Evolutionary conservation across 2,888 invertebrate species (phyloP).

Genomic region (Chrysomela aeneicollis): DNA sequence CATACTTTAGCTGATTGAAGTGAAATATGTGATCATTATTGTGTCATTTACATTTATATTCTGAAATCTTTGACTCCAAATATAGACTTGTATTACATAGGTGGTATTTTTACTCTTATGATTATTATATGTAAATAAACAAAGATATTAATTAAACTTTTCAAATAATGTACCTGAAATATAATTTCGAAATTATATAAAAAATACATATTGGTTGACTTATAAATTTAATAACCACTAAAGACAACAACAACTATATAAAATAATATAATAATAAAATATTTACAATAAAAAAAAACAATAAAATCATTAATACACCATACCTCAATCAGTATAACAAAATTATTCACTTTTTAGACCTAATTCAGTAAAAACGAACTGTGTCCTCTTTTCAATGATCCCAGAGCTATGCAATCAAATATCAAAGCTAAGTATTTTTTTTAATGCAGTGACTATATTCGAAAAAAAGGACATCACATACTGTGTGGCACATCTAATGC

Average conservation of each 20-base stretch:
- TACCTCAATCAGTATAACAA: slow-evolving; percentile 21
- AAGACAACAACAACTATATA: slow-evolving; percentile 38
- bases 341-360: slow-evolving; percentile 1
- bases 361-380: not conserved
- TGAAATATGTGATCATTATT: not conserved
- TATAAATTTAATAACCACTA: slow-evolving; percentile 25
- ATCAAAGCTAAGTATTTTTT: not conserved
- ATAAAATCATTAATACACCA: slow-evolving; percentile 15
- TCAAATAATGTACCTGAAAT: not conserved
- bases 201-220: not conserved
- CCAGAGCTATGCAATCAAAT: not conserved
- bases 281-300: slow-evolving; percentile 37
- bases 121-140: not conserved
- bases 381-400: not conserved
- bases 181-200: not conserved
- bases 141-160: too few species aligned
- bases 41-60: not conserved
- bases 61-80: not conserved
- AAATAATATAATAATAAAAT: slow-evolving; percentile 40
- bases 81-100: too few species aligned
- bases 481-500: not conserved
- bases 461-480: not conserved
- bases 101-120: not conserved
- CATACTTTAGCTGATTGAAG: not conserved
- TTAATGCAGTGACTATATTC: not conserved